Base-by-base conservation (phyloP, 1,140 invertebrate genomes). In the Pogonomyrmex californicus region DNA sequence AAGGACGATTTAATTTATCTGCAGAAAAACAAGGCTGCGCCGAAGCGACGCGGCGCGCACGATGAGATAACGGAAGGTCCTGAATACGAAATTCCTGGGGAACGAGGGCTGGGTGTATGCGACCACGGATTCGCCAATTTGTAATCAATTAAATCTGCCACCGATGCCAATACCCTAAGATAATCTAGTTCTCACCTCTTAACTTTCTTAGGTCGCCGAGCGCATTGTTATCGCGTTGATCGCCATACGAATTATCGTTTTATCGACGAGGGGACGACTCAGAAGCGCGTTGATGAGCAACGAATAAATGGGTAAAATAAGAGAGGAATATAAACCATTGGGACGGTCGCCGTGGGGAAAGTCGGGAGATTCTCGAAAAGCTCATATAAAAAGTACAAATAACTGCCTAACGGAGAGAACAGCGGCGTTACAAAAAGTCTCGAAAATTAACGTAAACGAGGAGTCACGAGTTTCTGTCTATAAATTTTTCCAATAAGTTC, bases 1-100 rank as follows among this genome's bases (percentile, higher is more conserved):
- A 75, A 83, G 68, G 33, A 83, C 68, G 68, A 83, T 83, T 83
- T 83, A 83, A 83, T 83, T 83, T 83, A 83, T 83, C 68, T 73
- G 68, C 30, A 60, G 79, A 83, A 75, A 83, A 83, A 83, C 54
- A 83, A 71, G 79, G 56, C 44, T 60, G 51, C 51, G n/a, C 44
- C 60, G 60, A 38, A 30, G 44, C 76, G n/a, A 23, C 58, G 30
- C 47, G 47, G 47, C 44, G 78, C 78, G 78, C 78, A 71, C 65
- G 51, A 41, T 44, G 78, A 71, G 79, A 83, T 82, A 82, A 71
- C 65, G 68, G 68, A 83, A 73, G 68, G n/a, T 60, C 54, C 66
- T 17, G 54, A 70, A 71, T 82, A 56, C 65, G 51, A 73, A 83
- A 83, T 71, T 75, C 33, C 7, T 9, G 17, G 30, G 41, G 17